Evolutionary conservation across 1,140 invertebrate species (phyloP).

Genomic region (Macrosteles quadrilineatus): DNA sequence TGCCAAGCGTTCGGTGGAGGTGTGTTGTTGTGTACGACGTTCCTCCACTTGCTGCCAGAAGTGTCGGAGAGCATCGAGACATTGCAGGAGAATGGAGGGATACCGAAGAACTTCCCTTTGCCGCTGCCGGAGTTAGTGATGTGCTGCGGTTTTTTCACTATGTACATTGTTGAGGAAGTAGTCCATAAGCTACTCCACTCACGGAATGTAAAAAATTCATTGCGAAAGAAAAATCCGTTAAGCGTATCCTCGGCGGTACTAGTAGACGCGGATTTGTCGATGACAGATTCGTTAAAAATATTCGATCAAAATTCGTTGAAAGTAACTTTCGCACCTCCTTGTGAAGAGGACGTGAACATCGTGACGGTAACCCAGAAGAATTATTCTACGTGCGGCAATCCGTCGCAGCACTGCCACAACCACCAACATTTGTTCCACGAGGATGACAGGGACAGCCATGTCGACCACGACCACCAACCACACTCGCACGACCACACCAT

Average conservation of each 20-base stretch:
- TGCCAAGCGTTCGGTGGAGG: constrained; percentile 87
- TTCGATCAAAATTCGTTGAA: constrained; percentile 1
- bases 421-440: not conserved
- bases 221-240: not conserved
- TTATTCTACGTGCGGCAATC: not conserved
- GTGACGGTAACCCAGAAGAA: not conserved
- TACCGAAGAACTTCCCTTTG: constrained; percentile 39
- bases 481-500: constrained; percentile 28
- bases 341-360: constrained; percentile 11
- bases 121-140: constrained; percentile 57
- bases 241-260: not conserved
- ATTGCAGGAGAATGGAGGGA: not conserved
- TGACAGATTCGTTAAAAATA: not conserved
- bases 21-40: constrained; percentile 86
- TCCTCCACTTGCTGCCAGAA: constrained; percentile 88
- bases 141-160: constrained; percentile 59
- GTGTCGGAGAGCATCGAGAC: constrained; percentile 60
- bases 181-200: constrained; percentile 47
- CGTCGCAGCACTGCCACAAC: not conserved
- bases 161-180: constrained; percentile 59
- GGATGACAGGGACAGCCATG: not conserved
- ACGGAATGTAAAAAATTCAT: not conserved
- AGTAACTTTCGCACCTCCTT: constrained; percentile 1
- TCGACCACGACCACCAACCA: not conserved
- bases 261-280: not conserved